Percentiles rank a stretch among this genome's conserved stretches.
phyloP scores from a whole-genome alignment of 2,888 invertebrate species.

The Hemaris fuciformis region DNA sequence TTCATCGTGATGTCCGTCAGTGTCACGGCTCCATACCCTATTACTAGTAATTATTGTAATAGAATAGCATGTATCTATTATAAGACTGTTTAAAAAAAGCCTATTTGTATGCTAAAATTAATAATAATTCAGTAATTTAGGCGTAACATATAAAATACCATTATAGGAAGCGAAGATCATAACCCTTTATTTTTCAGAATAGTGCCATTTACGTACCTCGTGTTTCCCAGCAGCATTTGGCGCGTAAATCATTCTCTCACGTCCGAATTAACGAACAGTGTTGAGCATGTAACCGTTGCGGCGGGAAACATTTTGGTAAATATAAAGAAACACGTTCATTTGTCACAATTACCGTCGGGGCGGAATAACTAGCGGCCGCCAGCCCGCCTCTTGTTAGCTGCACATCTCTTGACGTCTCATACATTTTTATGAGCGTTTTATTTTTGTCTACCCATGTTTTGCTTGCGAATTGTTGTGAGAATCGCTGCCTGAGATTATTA shows the following conservation, averaged over 20 bases:
- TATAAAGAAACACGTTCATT: conserved; percentile 49
- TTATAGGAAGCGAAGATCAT: no score
- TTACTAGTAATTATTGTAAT: no score
- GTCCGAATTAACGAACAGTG: background rate
- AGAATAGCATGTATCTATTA: no score
- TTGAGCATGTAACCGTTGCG: background rate
- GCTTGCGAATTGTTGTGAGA: background rate
- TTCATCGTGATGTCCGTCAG: no score
- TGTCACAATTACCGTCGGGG: conserved; percentile 76
- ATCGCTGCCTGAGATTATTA: conserved; percentile 26
- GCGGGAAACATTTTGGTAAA: conserved; percentile 16
- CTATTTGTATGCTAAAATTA: no score
- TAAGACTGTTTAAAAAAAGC: no score
- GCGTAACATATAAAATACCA: background rate
- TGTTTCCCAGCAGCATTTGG: background rate
- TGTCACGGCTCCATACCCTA: no score
- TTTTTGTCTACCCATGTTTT: conserved; percentile 57
- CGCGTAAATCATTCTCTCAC: conserved; percentile 4
- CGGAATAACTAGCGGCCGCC: conserved; percentile 70
- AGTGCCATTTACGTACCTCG: background rate
- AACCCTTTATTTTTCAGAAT: no score
- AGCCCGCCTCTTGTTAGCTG: conserved; percentile 61
- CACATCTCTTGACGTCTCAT: conserved; percentile 64
- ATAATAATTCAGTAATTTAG: no score
- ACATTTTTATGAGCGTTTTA: conserved; percentile 76